Percentiles rank a stretch among this genome's conserved stretches.
These are phyloP conservation scores for Stenodema calcarata DNA, from an alignment of 2,888 invertebrate genomes.

Conservation along the genomic window DNA sequence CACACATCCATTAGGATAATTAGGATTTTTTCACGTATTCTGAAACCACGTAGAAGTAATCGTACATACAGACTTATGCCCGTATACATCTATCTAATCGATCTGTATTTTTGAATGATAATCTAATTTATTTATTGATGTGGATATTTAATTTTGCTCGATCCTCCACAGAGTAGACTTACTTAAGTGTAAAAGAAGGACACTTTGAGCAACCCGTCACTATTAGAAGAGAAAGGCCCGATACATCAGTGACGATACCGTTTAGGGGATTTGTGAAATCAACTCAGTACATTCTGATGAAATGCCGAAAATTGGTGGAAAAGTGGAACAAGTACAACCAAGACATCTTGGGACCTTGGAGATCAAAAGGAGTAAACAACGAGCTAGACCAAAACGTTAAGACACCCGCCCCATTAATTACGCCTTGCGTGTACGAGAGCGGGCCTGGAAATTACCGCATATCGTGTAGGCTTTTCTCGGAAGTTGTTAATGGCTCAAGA, in stretches of 20 bases:
- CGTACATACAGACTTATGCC: no score
- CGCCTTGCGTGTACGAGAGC: not conserved
- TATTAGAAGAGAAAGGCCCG: not conserved
- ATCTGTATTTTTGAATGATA: no score
- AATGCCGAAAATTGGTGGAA: not conserved
- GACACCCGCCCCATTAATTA: not conserved
- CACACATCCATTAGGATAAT: no score
- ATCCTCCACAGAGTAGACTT: no score
- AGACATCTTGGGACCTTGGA: not conserved
- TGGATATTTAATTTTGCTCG: no score
- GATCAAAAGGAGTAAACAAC: not conserved
- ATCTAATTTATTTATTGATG: no score
- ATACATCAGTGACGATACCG: not conserved
- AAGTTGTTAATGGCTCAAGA: not conserved
- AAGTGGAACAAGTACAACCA: not conserved
- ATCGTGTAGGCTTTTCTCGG: not conserved
- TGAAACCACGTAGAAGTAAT: no score
- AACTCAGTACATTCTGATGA: not conserved
- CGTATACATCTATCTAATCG: no score
- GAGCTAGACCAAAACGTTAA: not conserved
- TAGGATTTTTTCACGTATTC: no score
- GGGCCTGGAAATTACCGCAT: not conserved
- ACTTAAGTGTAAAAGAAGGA: no score
- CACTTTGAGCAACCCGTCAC: no score
- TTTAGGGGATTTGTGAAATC: not conserved